A percentile compares a stretch with the other conserved stretches of the same genome.
These are phyloP conservation scores for Ophraella communa DNA, from an alignment of 2,888 invertebrate species.

Conservation along the genomic window DNA sequence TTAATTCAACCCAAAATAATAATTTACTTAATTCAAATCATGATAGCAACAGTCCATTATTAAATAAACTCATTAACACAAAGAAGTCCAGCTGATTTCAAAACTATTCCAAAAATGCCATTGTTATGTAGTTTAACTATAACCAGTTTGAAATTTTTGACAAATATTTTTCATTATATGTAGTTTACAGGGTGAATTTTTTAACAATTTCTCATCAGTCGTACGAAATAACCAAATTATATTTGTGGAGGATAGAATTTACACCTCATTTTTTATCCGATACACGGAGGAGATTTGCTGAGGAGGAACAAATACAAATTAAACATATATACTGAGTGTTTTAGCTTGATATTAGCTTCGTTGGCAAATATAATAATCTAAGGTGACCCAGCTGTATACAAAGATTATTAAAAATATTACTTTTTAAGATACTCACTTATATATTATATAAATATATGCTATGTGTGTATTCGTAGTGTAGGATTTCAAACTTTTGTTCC, in stretches of 20 bases:
- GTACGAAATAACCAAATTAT: background rate
- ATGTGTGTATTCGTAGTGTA: slow-evolving; percentile 23
- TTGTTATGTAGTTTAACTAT: slow-evolving; percentile 48
- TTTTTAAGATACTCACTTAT: slow-evolving; percentile 25
- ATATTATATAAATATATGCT: slow-evolving; percentile 23
- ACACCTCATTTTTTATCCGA: slow-evolving; percentile 18
- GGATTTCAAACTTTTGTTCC: slow-evolving; percentile 10
- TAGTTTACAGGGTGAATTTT: slow-evolving; percentile 20
- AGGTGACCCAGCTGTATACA: slow-evolving; percentile 21
- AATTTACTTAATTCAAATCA: no score
- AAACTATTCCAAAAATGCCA: slow-evolving; percentile 21
- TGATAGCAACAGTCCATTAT: background rate
- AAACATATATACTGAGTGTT: slow-evolving; percentile 23
- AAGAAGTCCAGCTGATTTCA: background rate
- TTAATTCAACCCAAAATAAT: slow-evolving; percentile 7
- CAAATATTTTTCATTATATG: slow-evolving; percentile 13
- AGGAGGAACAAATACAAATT: slow-evolving; percentile 13
- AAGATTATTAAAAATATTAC: slow-evolving; percentile 16
- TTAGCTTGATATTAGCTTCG: slow-evolving; percentile 28
- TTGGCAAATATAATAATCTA: slow-evolving; percentile 24
- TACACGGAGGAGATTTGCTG: background rate
- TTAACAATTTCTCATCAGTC: background rate
- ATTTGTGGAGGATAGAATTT: slow-evolving; percentile 5
- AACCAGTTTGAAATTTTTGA: slow-evolving; percentile 20
- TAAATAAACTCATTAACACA: background rate